Evolutionary conservation across 1,140 invertebrate species (phyloP).

Genomic region (Bombus huntii): DNA sequence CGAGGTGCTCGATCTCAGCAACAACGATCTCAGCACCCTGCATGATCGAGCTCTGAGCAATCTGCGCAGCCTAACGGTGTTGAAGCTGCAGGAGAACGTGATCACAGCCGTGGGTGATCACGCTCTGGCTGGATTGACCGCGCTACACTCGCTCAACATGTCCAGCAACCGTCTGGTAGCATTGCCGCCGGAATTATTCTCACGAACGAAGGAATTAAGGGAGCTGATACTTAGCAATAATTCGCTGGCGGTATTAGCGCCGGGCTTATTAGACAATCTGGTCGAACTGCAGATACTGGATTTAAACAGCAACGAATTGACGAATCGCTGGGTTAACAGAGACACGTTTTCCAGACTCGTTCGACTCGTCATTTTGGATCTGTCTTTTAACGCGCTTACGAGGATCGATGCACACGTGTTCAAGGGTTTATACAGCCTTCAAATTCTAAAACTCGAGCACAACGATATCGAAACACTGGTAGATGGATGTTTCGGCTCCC

Average conservation of each 20-base stretch:
- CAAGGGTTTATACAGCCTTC: conserved; percentile 89
- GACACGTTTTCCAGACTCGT: conserved; percentile 90
- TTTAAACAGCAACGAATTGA: conserved; percentile 90
- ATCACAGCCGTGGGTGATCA: conserved; percentile 88
- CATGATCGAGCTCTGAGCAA: conserved; percentile 88
- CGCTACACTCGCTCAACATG: conserved; percentile 88
- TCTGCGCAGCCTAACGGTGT: conserved; percentile 85
- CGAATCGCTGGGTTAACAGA: conserved; percentile 89
- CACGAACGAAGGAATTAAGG: conserved; percentile 86
- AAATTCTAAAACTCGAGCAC: conserved; percentile 89
- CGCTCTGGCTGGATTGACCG: conserved; percentile 87
- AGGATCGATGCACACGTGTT: conserved; percentile 89
- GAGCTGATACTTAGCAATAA: conserved; percentile 92
- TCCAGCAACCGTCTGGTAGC: conserved; percentile 90
- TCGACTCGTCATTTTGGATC: conserved; percentile 88
- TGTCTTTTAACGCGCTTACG: conserved; percentile 88
- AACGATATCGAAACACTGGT: conserved; percentile 89
- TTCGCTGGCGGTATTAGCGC: conserved; percentile 88
- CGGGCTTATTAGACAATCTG: conserved; percentile 89
- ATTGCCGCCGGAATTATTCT: conserved; percentile 89
- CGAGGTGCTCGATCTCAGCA: conserved; percentile 88
- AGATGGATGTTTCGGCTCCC: conserved; percentile 88
- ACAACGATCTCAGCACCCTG: conserved; percentile 88
- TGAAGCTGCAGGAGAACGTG: conserved; percentile 89
- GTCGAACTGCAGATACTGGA: conserved; percentile 90